Evolutionary conservation across 2,113 vertebrate species (phyloP).

Genomic region (Salminus brasiliensis): DNA sequence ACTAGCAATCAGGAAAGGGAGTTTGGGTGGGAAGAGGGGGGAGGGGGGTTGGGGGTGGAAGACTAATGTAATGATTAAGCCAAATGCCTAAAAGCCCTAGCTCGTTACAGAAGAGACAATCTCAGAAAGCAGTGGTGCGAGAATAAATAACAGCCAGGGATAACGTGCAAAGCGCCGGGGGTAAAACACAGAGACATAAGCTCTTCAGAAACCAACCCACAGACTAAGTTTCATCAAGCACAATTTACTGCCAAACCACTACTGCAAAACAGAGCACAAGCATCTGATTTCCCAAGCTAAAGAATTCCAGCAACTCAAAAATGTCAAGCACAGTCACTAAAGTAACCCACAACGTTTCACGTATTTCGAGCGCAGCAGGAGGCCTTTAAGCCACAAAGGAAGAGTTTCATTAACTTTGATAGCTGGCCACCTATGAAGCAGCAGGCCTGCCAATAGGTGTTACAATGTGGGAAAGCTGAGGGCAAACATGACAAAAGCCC

Average conservation of each 20-base stretch:
- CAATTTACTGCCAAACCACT: not conserved
- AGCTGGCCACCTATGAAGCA: constrained; percentile 60
- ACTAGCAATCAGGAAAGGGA: too few species aligned
- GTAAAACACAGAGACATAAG: not conserved
- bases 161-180: not conserved
- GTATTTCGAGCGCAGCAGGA: not conserved
- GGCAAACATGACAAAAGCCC: not conserved
- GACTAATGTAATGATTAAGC: constrained; percentile 42
- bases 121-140: not conserved
- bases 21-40: not conserved
- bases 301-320: not conserved
- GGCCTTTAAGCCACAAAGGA: not conserved
- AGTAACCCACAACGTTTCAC: not conserved
- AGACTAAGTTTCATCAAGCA: not conserved
- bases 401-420: constrained; percentile 10
- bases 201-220: not conserved
- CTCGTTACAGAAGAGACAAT: constrained; percentile 37
- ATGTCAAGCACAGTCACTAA: not conserved
- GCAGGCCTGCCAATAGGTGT: constrained; percentile 35
- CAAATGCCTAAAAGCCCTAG: constrained; percentile 24
- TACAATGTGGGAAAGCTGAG: constrained; percentile 22
- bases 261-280: not conserved
- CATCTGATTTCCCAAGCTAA: not conserved
- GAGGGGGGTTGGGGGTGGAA: not conserved
- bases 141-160: constrained; percentile 20